phyloP scores from a whole-genome alignment of 2,797 vertebrate species.

The Aphelocoma californica region DNA sequence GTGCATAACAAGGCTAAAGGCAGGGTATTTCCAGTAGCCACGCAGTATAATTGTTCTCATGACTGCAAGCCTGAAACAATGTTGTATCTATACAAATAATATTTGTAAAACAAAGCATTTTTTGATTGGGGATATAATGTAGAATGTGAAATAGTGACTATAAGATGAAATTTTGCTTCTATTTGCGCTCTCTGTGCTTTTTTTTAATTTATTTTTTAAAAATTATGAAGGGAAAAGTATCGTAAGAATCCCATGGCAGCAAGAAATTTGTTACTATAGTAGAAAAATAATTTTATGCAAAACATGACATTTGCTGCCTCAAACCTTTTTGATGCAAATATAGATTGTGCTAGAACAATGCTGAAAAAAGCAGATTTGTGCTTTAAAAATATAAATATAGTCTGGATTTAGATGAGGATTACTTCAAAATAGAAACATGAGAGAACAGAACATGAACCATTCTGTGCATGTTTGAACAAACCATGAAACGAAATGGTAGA shows the following conservation, averaged over 20 bases:
- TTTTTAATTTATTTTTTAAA: conserved; percentile 1
- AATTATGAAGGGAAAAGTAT: not conserved
- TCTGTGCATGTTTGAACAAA: conserved; percentile 12
- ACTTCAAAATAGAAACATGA: not conserved
- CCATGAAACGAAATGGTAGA: not conserved
- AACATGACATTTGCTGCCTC: not conserved
- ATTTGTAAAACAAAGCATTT: conserved; percentile 32
- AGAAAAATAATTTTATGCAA: conserved; percentile 13
- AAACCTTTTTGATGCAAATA: not conserved
- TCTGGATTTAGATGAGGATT: not conserved
- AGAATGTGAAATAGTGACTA: conserved; percentile 32
- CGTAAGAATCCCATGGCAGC: not conserved
- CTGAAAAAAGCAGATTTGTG: not conserved
- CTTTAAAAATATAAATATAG: not conserved
- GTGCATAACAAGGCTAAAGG: conserved; percentile 58
- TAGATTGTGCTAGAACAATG: not conserved
- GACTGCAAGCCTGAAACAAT: conserved; percentile 53
- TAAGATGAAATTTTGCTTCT: conserved; percentile 15
- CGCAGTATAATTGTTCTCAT: conserved; percentile 13
- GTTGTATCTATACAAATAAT: conserved; percentile 36
- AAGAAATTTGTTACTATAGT: not conserved
- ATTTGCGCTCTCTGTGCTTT: not conserved
- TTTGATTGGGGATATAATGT: not conserved
- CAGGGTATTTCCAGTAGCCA: conserved; percentile 54
- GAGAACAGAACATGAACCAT: not conserved